Evolutionary conservation across 1,140 invertebrate species (phyloP).

Genomic region (Nautilus pompilius): DNA sequence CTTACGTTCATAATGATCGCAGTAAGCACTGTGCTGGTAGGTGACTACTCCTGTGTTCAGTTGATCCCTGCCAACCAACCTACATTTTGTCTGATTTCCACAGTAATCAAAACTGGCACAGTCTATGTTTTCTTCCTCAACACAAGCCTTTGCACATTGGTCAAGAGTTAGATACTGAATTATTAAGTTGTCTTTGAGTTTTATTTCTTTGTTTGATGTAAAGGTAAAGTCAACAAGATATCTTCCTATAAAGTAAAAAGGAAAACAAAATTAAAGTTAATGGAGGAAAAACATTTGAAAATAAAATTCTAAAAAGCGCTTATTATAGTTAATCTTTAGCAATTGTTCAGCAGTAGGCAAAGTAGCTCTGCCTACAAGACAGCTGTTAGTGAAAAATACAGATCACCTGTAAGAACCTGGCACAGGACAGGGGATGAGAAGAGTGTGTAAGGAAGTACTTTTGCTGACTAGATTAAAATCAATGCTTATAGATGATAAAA

Average conservation of each 20-base stretch:
- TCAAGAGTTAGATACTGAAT: conserved; percentile 17
- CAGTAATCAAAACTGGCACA: conserved; percentile 15
- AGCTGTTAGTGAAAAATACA: too few species aligned
- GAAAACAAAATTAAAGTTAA: too few species aligned
- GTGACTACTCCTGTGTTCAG: conserved; percentile 29
- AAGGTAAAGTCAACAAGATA: conserved; percentile 33
- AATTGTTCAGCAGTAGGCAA: too few species aligned
- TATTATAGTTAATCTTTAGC: too few species aligned
- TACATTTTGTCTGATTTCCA: conserved; percentile 9
- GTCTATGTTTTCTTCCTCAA: conserved; percentile 6
- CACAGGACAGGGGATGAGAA: too few species aligned
- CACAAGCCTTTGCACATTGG: conserved; percentile 18
- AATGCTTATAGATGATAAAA: too few species aligned
- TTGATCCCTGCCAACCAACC: conserved; percentile 15
- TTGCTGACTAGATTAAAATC: too few species aligned
- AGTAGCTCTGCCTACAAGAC: too few species aligned
- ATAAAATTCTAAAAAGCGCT: too few species aligned
- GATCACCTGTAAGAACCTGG: too few species aligned
- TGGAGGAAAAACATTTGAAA: too few species aligned
- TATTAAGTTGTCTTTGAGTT: conserved; percentile 28
- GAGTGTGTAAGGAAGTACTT: too few species aligned
- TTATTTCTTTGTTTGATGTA: conserved; percentile 13
- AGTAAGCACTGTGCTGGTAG: conserved; percentile 24
- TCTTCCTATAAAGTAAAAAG: conserved; percentile 32
- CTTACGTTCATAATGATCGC: conserved; percentile 36